These are phyloP conservation scores for Chaetophractus vellerosus DNA, from an alignment of 2,797 vertebrate species.

Conservation along the genomic window DNA sequence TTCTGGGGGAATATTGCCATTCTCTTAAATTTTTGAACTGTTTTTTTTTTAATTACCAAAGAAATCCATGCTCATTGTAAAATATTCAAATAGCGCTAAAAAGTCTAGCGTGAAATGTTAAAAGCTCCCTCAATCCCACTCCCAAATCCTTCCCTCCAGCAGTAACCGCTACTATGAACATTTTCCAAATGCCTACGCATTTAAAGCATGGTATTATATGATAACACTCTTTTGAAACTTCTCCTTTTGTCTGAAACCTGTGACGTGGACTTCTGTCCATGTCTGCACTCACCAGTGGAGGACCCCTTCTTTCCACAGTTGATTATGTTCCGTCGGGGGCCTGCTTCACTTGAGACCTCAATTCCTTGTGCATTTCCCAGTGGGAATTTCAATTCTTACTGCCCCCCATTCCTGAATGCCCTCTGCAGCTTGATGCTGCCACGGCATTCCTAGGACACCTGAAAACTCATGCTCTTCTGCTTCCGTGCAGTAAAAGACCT, in stretches of 20 bases:
- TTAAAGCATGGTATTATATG: not conserved
- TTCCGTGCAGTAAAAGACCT: not conserved
- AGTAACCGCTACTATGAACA: not conserved
- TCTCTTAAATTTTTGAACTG: slow-evolving; percentile 43
- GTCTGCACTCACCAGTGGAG: accelerated
- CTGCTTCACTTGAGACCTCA: not conserved
- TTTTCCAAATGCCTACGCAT: not conserved
- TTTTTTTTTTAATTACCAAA: not conserved
- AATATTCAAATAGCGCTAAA: not conserved
- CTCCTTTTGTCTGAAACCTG: not conserved
- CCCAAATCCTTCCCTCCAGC: not conserved
- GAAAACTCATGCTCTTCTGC: not conserved
- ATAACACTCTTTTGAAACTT: not conserved
- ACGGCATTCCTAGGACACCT: accelerated
- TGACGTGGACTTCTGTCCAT: not conserved
- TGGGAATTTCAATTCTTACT: not conserved
- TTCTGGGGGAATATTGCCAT: not conserved
- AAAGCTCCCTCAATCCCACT: not conserved
- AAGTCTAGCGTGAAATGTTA: not conserved
- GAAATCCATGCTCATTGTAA: not conserved
- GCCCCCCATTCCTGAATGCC: not conserved
- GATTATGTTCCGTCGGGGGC: accelerated
- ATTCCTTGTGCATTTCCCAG: not conserved
- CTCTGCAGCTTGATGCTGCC: not conserved
- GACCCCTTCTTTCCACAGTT: not conserved